Evolutionary conservation across 2,888 invertebrate species (phyloP), one percentile per base, ranked within the genome.

Genomic region (Macaria liturata): DNA sequence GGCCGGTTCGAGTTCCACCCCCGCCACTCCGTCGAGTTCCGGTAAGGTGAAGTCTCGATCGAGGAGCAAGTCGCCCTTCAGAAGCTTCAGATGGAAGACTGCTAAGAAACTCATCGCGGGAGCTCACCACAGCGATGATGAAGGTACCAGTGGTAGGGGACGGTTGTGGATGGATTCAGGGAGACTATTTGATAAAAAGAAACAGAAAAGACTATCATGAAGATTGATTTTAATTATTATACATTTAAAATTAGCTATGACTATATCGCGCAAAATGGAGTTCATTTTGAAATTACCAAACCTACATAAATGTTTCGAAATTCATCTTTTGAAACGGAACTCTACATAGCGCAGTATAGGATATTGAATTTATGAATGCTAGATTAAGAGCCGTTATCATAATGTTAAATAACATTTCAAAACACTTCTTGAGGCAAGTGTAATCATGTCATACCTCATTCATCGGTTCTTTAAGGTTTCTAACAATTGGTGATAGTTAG

Each of bases 41-140:
- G 93, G 94, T 88, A 93, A 94, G 91, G 93, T 94, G 93, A 96
- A 96, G 94, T 95, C 96, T 84, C 95, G 97, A 72, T 97, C 97
- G 75, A 95, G 98, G 79, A 97, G 97, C 93, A 97, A 97, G 93
- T 97, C 97, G 77, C 98, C 98, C 65, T 98, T 98, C 95, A 94
- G 97, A 84, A 97, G 97, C 92, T 97, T 97, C 94, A 94, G 97
- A 69, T 97, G 97, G 97, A 96, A 96, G 93, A 96, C 96, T 85
- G 94, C 95, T 68, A 93, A 94, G 86, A 94, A 93, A 74, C 91
- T 93, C 66, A 89, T 94, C 77, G 94, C 94, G 65, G 95, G 95
- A 71, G 92, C 94, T 54, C 95, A 94, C 71, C 95, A 94, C 80
- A 96, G 96, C 85, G 97, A 97, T 80, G 97, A 97, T 85, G 96